Base-by-base conservation (phyloP, 2,113 vertebrate genomes). In the Tychaedon coryphoeus region DNA sequence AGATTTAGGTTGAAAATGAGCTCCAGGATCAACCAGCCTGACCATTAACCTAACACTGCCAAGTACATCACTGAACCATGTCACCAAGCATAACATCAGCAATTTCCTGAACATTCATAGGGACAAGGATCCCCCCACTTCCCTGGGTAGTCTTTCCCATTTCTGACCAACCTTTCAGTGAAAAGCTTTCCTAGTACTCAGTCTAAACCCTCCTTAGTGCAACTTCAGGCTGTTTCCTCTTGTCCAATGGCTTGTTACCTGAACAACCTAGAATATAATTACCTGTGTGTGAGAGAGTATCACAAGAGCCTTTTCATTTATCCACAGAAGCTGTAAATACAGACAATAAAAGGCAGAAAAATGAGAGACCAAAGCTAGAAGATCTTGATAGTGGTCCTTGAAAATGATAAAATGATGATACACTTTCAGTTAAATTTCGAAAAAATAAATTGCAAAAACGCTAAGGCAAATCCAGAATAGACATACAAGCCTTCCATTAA, bases 371-470 rank as follows among this genome's bases (percentile, higher is more conserved):
- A 2, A 45, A 66, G 62, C 31, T 6, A 65, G 34, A 14, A 73
- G 22, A 2, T 43, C 14, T 29, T 38, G 24, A 33, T 1, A 38
- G 3, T 0, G 0, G 2, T n/a, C 31, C 33, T n/a, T 50, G 8
- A 43, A 91, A 62, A 2, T 12, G 0, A 45, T 20, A 26, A 2
- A 7, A 23, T 33, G 3, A 33, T 1, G 4, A 78, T 4, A 43
- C 8, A 6, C 8, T 53, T 51, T 9, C 14, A 51, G 18, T 34
- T 71, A 48, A 23, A 18, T 8, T 56, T 20, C 26, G 6, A 1
- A n/a, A 1, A 16, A 80, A 6, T 3, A 13, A 53, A 40, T 5
- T 22, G 1, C 12, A 48, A 45, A 8, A 54, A 24, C 1, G 1
- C 16, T 24, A 43, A 14, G 26, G 15, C 15, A 70, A 53, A 47